A percentile compares a stretch with the other conserved stretches of the same genome.
Conservation (phyloP, 2,888 invertebrate genomes). For the Leptopilina drosophilae region DNA sequence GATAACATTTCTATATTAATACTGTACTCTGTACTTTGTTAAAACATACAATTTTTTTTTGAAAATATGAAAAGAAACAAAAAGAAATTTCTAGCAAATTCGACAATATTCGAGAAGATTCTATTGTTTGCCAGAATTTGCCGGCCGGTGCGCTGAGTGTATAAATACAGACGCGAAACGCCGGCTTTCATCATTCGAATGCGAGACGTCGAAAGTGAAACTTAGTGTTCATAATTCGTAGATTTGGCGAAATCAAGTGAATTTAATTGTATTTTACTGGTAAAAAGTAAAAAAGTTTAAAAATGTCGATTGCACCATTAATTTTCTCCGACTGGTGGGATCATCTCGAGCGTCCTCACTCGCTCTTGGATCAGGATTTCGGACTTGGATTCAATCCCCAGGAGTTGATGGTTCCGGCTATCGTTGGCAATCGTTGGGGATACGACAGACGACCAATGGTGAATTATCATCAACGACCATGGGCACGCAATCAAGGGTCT, state of each 20-base stretch:
- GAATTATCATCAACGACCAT: conserved; percentile 58
- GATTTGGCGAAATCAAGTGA: background rate
- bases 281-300: background rate
- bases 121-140: background rate
- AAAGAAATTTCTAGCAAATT: background rate
- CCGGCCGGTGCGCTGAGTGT: background rate
- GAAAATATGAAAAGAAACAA: background rate
- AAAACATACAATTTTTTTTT: too few species aligned
- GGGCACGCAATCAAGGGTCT: conserved; percentile 77
- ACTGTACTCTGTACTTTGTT: too few species aligned
- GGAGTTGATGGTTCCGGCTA: conserved; percentile 52
- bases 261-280: background rate
- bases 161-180: background rate
- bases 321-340: conserved; percentile 93
- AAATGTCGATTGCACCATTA: conserved; percentile 89
- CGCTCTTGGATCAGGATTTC: conserved; percentile 71
- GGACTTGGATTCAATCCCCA: conserved; percentile 63
- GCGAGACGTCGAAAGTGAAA: background rate
- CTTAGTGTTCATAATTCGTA: background rate
- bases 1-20: too few species aligned
- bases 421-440: background rate
- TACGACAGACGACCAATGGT: conserved; percentile 39
- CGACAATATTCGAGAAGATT: background rate
- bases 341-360: conserved; percentile 81
- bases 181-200: background rate